phyloP scores from a whole-genome alignment of 2,113 vertebrate species.

The Tiliqua scincoides region DNA sequence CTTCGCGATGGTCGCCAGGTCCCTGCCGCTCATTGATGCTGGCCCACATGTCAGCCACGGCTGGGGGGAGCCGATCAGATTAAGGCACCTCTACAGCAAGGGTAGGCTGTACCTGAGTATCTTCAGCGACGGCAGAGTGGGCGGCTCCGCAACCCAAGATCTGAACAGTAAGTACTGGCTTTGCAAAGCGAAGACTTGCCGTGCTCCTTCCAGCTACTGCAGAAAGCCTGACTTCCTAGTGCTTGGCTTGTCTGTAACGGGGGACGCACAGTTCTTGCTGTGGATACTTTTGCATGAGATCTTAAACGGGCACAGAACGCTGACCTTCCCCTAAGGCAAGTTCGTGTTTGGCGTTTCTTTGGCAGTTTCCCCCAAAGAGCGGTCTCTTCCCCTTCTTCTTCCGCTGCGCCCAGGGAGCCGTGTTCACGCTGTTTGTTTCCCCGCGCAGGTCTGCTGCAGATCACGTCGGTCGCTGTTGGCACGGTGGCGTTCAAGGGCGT shows the following conservation, averaged over 20 bases:
- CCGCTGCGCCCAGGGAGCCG: background rate
- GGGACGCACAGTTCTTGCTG: too few species aligned
- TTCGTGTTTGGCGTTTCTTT: background rate
- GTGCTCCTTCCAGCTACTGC: too few species aligned
- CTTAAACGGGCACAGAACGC: too few species aligned
- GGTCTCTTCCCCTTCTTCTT: background rate
- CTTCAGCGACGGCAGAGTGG: conserved; percentile 82
- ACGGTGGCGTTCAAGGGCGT: conserved; percentile 90
- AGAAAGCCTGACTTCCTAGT: too few species aligned
- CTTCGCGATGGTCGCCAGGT: conserved; percentile 54
- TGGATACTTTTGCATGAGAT: too few species aligned
- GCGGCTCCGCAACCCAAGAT: conserved; percentile 79
- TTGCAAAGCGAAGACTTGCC: background rate
- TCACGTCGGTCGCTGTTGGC: conserved; percentile 84
- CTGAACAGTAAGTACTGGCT: conserved; percentile 82
- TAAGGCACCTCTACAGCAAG: conserved; percentile 86
- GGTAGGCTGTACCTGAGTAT: conserved; percentile 85
- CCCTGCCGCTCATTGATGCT: conserved; percentile 77
- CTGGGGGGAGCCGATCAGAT: conserved; percentile 87
- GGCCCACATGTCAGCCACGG: conserved; percentile 84
- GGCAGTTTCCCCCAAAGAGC: background rate
- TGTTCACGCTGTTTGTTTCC: background rate
- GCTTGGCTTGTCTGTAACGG: too few species aligned
- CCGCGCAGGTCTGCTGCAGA: conserved; percentile 88
- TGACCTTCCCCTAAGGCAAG: too few species aligned